Evolutionary conservation across 2,113 vertebrate species (phyloP).

Genomic region (Syngnathus scovelli): DNA sequence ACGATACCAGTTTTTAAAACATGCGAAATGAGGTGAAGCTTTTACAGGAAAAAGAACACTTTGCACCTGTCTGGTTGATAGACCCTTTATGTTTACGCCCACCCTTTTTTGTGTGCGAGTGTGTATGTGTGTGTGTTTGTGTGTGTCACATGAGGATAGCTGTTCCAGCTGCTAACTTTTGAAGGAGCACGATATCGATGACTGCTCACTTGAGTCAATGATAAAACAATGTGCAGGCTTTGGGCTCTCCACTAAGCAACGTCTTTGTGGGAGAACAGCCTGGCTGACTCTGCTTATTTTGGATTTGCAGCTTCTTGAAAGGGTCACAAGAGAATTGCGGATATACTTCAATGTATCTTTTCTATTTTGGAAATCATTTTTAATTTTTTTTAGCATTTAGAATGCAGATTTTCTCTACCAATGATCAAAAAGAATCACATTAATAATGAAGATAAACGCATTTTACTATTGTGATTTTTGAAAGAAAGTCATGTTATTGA

Average conservation of each 20-base stretch:
- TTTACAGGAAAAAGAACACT: neutral
- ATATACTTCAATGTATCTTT: neutral
- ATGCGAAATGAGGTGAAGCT: neutral
- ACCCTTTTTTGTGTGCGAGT: neutral
- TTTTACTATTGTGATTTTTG: too few species aligned
- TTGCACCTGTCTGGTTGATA: slow-evolving; percentile 1
- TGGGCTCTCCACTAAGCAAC: slow-evolving; percentile 1
- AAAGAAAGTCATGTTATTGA: too few species aligned
- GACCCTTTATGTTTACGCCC: neutral
- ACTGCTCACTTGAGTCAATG: slow-evolving; percentile 8
- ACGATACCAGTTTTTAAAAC: neutral
- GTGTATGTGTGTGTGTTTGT: too few species aligned
- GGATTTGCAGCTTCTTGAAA: neutral
- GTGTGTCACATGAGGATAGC: neutral
- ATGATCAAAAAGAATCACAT: too few species aligned
- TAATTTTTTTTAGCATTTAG: too few species aligned
- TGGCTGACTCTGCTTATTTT: neutral
- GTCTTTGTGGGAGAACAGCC: neutral
- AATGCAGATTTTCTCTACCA: too few species aligned
- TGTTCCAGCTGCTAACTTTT: slow-evolving; percentile 7
- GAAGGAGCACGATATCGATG: neutral
- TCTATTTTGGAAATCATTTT: neutral
- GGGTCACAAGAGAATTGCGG: neutral
- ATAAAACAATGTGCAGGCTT: slow-evolving; percentile 7
- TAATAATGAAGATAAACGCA: too few species aligned